Conservation (phyloP, 2,797 vertebrate genomes). For the Leuciscus waleckii region DNA sequence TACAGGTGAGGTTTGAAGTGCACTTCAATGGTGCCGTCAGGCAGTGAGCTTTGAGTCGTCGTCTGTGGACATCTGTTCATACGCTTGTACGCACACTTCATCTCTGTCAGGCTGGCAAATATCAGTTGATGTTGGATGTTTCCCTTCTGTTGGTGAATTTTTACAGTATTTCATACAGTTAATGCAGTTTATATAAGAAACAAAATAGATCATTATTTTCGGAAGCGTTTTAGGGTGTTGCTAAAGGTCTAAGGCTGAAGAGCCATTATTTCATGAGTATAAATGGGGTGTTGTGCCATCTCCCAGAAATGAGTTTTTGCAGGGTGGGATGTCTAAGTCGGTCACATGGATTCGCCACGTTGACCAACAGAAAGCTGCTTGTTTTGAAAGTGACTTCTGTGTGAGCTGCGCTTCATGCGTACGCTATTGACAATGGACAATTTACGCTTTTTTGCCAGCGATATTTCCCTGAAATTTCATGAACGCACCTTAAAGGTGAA, state of each 20-base stretch:
- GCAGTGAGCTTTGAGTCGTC: constrained; percentile 61
- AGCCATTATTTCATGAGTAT: neutral
- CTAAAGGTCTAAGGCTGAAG: neutral
- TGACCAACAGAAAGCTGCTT: neutral
- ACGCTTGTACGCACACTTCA: constrained; percentile 70
- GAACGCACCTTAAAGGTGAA: neutral
- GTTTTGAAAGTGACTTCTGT: neutral
- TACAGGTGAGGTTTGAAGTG: constrained; percentile 83
- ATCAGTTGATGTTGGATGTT: constrained; percentile 58
- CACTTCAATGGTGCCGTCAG: constrained; percentile 75
- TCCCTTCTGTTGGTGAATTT: constrained; percentile 59
- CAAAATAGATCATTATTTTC: neutral
- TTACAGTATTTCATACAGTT: neutral
- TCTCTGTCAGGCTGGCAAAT: constrained; percentile 73
- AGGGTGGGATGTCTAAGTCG: neutral
- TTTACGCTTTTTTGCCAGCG: neutral
- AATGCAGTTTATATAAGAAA: neutral
- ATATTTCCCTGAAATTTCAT: neutral
- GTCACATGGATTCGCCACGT: neutral
- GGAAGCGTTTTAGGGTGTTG: neutral
- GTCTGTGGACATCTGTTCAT: constrained; percentile 80
- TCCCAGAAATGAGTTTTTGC: neutral
- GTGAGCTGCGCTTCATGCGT: neutral
- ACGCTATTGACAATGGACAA: neutral
- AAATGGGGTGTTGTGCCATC: neutral